Percentiles rank a stretch among this genome's conserved stretches.
These are phyloP conservation scores for Sesamia inferens DNA, from an alignment of 2,888 invertebrate species.

Conservation along the genomic window DNA sequence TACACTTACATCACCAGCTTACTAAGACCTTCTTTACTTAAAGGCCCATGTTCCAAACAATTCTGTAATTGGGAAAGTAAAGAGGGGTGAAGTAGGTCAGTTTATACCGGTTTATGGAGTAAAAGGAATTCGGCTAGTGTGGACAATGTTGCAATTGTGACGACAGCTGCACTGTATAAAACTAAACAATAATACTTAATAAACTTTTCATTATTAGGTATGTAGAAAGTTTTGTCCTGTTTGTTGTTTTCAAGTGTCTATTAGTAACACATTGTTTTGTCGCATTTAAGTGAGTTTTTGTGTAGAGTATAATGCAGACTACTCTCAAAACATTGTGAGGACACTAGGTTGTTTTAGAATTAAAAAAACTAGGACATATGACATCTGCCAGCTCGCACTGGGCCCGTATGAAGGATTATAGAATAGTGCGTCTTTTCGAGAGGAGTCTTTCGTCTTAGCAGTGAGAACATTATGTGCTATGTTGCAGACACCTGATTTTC, in stretches of 20 bases:
- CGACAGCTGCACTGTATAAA: conserved; percentile 58
- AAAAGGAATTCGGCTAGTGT: conserved; percentile 55
- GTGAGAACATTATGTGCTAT: too few relatives aligned
- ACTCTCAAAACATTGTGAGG: neutral
- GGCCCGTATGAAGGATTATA: too few relatives aligned
- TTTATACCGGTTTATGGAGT: conserved; percentile 36
- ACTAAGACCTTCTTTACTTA: conserved; percentile 34
- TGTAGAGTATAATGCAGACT: neutral
- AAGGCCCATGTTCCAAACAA: conserved; percentile 13
- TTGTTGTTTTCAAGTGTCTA: conserved; percentile 34
- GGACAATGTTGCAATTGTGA: conserved; percentile 57
- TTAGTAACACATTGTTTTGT: conserved; percentile 26
- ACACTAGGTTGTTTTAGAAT: neutral
- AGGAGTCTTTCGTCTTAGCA: too few relatives aligned
- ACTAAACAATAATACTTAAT: conserved; percentile 63
- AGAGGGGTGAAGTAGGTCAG: conserved; percentile 36
- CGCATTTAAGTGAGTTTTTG: conserved; percentile 11
- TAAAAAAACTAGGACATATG: neutral
- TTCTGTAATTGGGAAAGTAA: neutral
- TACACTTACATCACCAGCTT: conserved; percentile 47
- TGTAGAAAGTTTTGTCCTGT: conserved; percentile 30
- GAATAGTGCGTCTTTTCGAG: too few relatives aligned
- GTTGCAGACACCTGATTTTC: too few relatives aligned
- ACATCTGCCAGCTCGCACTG: too few relatives aligned
- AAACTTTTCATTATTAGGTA: conserved; percentile 43